Evolutionary conservation across 2,888 invertebrate species (phyloP), one percentile per base, ranked within the genome.

Genomic region (Steinernema hermaphroditum): DNA sequence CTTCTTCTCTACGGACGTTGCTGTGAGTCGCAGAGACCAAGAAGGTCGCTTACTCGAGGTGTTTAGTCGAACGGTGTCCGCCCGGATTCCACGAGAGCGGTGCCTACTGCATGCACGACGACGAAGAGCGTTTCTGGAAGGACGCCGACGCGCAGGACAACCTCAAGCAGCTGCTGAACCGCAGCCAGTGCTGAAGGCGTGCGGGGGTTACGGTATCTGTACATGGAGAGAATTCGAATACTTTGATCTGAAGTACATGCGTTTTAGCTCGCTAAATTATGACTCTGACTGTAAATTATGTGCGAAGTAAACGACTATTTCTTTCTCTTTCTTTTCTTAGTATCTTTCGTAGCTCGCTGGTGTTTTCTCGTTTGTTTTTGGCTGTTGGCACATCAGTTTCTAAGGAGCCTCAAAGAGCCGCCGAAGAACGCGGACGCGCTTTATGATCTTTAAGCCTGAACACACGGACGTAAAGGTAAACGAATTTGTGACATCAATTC

Each of bases 41-140:
- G 12, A 6, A n/a, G 19, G 14, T 14, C 27, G 12, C 2, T 6
- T 57, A 24, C 8, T 4, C 27, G 6, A 37, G 19, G 19, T 9
- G 77, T 82, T 74, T 74, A 83, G 84, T 85, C 72, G 80, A 82
- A 0, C 76, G 78, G 68, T 85, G 84, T 68, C 85, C 85, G 12
- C 68, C 72, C 24, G 83, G 83, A 9, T 83, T 85, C 77, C 80
- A 82, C 68, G 83, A 82, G 72, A 80, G 80, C 32, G 82, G 82
- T 1, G 82, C 81, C 16, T 79, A 82, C 69, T 85, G 85, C 57
- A 80, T 80, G 77, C 82, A 83, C 71, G 83, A 82, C 69, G 80
- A 84, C 68, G 85, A 85, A 68, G 84, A 85, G 27, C 76, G 76
- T 22, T 85, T 85, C 78, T 85, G 84, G 85, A 72, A 72, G 70